Evolutionary conservation across 2,888 invertebrate species (phyloP).

Genomic region (Caradrina kadenii): DNA sequence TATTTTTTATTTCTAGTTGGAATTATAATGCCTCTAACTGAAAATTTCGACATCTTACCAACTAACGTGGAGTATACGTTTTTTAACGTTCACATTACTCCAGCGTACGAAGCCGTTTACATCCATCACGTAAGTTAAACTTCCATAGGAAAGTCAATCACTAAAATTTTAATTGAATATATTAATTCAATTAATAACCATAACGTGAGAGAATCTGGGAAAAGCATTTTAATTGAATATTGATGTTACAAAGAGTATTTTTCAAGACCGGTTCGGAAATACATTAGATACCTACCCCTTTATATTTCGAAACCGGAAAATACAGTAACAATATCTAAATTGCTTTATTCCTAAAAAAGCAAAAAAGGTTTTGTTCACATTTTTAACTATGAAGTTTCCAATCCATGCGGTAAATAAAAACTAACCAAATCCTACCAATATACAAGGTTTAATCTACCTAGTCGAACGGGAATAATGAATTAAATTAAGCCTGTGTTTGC

Average conservation of each 20-base stretch:
- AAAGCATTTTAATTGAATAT: slow-evolving; percentile 3
- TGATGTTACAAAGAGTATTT: slow-evolving; percentile 4
- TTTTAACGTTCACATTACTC: slow-evolving; percentile 82
- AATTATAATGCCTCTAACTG: slow-evolving; percentile 86
- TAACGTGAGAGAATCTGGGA: background rate
- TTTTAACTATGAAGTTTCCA: slow-evolving; percentile 15
- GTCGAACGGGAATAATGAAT: slow-evolving; percentile 62
- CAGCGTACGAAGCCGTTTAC: slow-evolving; percentile 80
- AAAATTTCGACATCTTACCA: slow-evolving; percentile 84
- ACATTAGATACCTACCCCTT: background rate
- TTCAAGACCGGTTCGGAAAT: background rate
- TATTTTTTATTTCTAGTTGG: slow-evolving; percentile 76
- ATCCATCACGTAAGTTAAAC: slow-evolving; percentile 83
- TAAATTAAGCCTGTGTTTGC: slow-evolving; percentile 47
- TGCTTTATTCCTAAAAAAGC: too few species aligned
- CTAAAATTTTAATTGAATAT: slow-evolving; percentile 46
- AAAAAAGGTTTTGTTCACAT: background rate
- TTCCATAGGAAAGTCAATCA: slow-evolving; percentile 39
- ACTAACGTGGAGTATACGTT: slow-evolving; percentile 88
- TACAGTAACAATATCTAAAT: background rate
- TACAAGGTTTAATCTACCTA: slow-evolving; percentile 41
- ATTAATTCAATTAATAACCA: slow-evolving; percentile 24
- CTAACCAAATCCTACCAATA: slow-evolving; percentile 25
- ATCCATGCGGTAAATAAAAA: background rate
- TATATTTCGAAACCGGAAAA: background rate